Percentiles rank a stretch among this genome's conserved stretches.
Evolutionary conservation across 2,888 invertebrate species (phyloP).

Genomic region (Herminia tarsipennalis): DNA sequence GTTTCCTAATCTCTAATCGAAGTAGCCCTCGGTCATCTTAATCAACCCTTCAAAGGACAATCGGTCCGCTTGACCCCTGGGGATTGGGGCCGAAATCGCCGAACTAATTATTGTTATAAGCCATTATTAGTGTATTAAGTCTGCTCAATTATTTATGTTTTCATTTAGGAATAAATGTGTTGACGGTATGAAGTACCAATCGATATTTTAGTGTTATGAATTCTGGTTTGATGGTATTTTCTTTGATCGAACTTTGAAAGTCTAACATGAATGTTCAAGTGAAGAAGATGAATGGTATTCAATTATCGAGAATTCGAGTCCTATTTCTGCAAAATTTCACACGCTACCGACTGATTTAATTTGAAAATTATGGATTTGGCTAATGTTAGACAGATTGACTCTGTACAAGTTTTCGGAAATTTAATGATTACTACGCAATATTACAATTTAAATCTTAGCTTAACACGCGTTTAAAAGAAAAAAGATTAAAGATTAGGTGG

Average conservation of each 20-base stretch:
- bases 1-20: constrained; percentile 37
- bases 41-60: constrained; percentile 83
- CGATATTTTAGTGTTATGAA: neutral
- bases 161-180: constrained; percentile 42
- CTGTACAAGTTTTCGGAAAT: no score
- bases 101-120: constrained; percentile 81
- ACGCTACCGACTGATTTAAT: no score
- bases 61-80: constrained; percentile 75
- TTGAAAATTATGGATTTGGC: no score
- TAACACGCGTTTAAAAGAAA: no score
- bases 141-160: constrained; percentile 70
- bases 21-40: constrained; percentile 77
- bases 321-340: no score
- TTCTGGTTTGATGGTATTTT: neutral
- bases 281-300: no score
- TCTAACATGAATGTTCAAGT: neutral
- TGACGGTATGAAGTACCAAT: neutral
- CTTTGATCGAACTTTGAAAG: neutral
- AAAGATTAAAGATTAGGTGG: no score
- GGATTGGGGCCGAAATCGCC: constrained; percentile 59
- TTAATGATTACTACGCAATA: no score
- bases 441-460: no score
- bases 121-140: constrained; percentile 72
- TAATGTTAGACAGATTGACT: no score
- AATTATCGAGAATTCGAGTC: no score